Conservation (phyloP, 2,888 invertebrate species). For the Oscheius onirici region DNA sequence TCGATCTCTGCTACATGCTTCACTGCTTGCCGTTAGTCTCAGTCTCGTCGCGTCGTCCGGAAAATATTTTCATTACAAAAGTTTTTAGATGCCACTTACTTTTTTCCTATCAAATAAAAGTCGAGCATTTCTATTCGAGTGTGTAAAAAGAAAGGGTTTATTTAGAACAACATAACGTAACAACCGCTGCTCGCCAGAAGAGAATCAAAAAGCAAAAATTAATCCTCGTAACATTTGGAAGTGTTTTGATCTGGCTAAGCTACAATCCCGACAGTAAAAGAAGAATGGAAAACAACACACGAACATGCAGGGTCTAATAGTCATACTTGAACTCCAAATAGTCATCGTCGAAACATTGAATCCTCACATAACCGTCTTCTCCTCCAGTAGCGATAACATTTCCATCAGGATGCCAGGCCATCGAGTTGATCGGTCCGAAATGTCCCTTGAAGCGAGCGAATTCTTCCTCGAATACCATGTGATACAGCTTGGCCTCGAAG, state of each 20-base stretch:
- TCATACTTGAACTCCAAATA: conserved; percentile 96
- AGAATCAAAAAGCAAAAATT: background rate
- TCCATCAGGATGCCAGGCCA: conserved; percentile 97
- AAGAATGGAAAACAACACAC: conserved; percentile 5
- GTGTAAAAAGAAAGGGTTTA: too few species aligned
- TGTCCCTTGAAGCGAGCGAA: conserved; percentile 98
- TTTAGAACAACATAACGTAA: conserved; percentile 26
- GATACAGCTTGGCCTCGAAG: conserved; percentile 94
- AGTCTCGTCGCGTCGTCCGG: conserved; percentile 10
- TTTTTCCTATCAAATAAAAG: background rate
- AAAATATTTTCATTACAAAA: conserved; percentile 16
- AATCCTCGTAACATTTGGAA: background rate
- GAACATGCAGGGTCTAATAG: conserved; percentile 74
- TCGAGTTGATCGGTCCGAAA: conserved; percentile 98
- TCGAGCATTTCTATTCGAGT: too few species aligned
- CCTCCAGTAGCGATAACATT: conserved; percentile 93
- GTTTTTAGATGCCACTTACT: background rate
- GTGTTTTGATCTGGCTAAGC: background rate
- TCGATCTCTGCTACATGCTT: conserved; percentile 15
- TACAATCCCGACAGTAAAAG: conserved; percentile 1
- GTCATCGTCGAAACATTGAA: conserved; percentile 93
- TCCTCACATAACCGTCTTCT: conserved; percentile 96
- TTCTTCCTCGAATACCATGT: conserved; percentile 94
- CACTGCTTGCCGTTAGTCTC: conserved; percentile 17
- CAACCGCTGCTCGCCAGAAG: conserved; percentile 4